Base-by-base conservation (phyloP, 2,888 invertebrate species). In the Mimumesa dahlbomi region DNA sequence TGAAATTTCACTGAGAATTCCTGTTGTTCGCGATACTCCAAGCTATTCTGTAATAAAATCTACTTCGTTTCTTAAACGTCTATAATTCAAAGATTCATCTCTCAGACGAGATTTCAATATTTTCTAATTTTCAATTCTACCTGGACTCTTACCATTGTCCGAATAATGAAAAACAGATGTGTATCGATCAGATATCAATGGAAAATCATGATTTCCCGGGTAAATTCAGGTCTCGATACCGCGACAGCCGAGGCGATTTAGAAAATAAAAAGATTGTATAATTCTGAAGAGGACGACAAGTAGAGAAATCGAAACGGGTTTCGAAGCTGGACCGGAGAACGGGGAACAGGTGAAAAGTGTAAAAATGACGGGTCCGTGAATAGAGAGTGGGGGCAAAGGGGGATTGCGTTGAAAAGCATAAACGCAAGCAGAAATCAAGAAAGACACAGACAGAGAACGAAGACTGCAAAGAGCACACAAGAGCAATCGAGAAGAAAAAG, bases 211-310 rank as follows among this genome's bases (percentile, higher is more conserved):
- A 18, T 22, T 13, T 22, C 22, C 38, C 13, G 1, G 4, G 31
- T 18, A 61, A 64, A 71, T 74, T 61, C 54, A 77, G 70, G 46
- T 54, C 40, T 46, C 21, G 52, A 61, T 46, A 36, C 16, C 46
- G 29, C 13, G 16, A 14, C 53, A 46, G 46, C 40, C 36, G 13
- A 42, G 14, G 5, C 36, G 18, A 19, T 5, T 38, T 34, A 64
- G 43, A 22, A 38, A 36, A 7, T 14, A 40, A 21, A 38, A 19
- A 21, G 29, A 36, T 16, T 46, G 36, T 53, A 61, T 22, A 46
- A 48, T 46, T 42, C 13, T 0, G 18, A 31, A 42, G 34, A 45
- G 43, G 40, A 34, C 11, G 49, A 59, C 5, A 49, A 68, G 53
- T 52, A 36, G 36, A 38, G 36, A 52, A 29, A 57, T 54, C 25